Percentiles rank a stretch among this genome's conserved stretches.
phyloP scores from a whole-genome alignment of 2,888 invertebrate genomes.

The Noctua comes region DNA sequence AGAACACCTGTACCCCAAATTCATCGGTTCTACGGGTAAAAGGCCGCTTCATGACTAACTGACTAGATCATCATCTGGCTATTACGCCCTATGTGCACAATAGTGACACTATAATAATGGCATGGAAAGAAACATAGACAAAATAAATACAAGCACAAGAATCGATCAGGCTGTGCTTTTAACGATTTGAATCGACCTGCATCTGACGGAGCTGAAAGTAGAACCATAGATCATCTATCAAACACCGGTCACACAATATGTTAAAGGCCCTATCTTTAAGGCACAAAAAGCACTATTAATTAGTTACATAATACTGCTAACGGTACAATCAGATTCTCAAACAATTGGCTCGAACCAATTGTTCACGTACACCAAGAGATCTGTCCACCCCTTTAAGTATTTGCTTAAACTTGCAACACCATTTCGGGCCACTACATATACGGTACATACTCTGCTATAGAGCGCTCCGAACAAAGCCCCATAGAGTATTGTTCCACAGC shows the following conservation, averaged over 20 bases:
- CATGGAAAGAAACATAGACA: background rate
- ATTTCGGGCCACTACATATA: constrained; percentile 50
- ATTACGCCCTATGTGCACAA: background rate
- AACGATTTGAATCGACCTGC: background rate
- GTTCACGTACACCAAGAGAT: constrained; percentile 13
- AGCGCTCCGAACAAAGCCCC: constrained; percentile 63
- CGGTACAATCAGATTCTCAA: background rate
- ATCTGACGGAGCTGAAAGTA: background rate
- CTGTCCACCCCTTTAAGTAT: constrained; percentile 20
- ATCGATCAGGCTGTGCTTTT: background rate
- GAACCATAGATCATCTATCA: background rate
- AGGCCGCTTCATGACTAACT: background rate
- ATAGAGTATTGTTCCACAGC: constrained; percentile 65
- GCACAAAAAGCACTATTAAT: background rate
- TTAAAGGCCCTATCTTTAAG: background rate
- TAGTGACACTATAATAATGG: background rate
- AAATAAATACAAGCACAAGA: background rate
- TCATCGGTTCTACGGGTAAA: background rate
- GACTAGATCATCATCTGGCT: background rate
- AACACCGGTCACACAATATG: background rate
- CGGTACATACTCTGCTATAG: constrained; percentile 42
- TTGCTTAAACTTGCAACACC: constrained; percentile 48
- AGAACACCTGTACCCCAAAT: background rate
- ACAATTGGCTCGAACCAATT: constrained; percentile 27
- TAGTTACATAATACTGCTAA: background rate